Evolutionary conservation across 2,113 vertebrate species (phyloP).

Genomic region (Sus scrofa): T2T-Sscrofa CM000819.6:138832501-138833000

Average conservation of each 20-base stretch:
- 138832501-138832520: not conserved
- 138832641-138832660: not conserved
- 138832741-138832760: not conserved
- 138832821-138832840: too few relatives aligned
- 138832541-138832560: not conserved
- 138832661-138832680: not conserved
- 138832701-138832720: not conserved
- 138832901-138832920: not conserved
- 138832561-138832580: not conserved
- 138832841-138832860: not conserved
- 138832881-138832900: rapidly evolving
- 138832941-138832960: not conserved
- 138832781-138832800: not conserved
- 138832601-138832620: not conserved
- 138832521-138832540: not conserved
- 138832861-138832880: not conserved
- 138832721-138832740: not conserved
- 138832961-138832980: not conserved
- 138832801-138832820: not conserved
- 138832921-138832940: not conserved
- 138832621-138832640: not conserved
- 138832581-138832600: not conserved
- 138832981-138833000: not conserved
- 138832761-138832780: slow-evolving; percentile 3
- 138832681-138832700: not conserved